Percentiles rank a stretch among this genome's conserved stretches.
Evolutionary conservation across 2,888 invertebrate species (phyloP).

Genomic region (Polymixis flavicincta): DNA sequence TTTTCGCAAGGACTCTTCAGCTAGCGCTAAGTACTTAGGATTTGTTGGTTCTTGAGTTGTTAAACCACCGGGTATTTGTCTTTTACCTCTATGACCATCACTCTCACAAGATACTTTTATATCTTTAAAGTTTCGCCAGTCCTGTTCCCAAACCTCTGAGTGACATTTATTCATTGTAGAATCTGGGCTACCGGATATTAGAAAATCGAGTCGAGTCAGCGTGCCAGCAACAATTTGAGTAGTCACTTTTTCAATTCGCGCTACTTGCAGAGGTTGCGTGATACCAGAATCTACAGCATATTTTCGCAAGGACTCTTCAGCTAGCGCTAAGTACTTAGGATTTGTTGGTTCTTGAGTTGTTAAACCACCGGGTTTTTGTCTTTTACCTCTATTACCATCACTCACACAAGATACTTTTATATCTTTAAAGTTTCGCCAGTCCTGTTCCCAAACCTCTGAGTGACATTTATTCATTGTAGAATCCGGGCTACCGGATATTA

Average conservation of each 20-base stretch:
- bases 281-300: no score
- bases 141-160: no score
- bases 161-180: no score
- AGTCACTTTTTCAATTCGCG: no score
- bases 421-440: constrained; percentile 20
- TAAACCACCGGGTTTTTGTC: constrained; percentile 35
- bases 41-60: constrained; percentile 6
- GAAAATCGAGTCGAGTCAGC: no score
- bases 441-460: constrained; percentile 25
- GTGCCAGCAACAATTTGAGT: no score
- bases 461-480: constrained; percentile 7
- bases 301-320: no score
- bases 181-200: no score
- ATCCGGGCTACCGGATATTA: background rate
- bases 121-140: no score
- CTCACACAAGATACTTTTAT: constrained; percentile 16
- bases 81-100: background rate
- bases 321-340: background rate
- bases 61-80: rapidly evolving
- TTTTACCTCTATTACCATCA: constrained; percentile 31
- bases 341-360: constrained; percentile 48
- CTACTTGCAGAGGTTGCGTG: no score
- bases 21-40: constrained; percentile 30
- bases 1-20: constrained; percentile 65
- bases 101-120: constrained; percentile 15